These are phyloP conservation scores for Aleadryas rufinucha DNA, from an alignment of 2,113 vertebrate species.

Conservation along the genomic window DNA sequence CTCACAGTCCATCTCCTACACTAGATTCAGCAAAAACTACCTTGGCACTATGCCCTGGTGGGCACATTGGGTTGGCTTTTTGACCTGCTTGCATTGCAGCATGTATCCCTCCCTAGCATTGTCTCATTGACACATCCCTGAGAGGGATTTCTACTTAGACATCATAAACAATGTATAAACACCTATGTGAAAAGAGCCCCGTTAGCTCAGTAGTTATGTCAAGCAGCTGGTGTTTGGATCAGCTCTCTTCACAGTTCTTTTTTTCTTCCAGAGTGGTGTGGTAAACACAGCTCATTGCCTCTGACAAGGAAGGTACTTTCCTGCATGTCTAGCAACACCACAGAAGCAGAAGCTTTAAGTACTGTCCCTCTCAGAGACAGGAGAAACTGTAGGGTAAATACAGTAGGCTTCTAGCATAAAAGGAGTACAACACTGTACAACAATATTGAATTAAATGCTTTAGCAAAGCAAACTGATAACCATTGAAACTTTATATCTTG, in stretches of 20 bases:
- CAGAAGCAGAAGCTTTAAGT: background rate
- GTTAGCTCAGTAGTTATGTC: background rate
- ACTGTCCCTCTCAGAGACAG: background rate
- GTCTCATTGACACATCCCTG: rapidly evolving
- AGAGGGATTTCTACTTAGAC: background rate
- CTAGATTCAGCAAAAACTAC: background rate
- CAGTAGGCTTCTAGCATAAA: background rate
- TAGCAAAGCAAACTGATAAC: background rate
- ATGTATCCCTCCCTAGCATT: no score
- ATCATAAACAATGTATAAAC: background rate
- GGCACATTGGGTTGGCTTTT: background rate
- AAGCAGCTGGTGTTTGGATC: background rate
- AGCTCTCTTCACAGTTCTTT: background rate
- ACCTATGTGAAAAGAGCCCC: background rate
- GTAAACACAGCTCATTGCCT: background rate
- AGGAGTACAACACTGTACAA: background rate
- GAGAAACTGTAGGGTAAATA: background rate
- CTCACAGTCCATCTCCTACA: background rate
- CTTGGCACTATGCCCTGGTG: background rate
- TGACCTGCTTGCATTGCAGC: background rate
- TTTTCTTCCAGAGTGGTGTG: background rate
- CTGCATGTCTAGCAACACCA: background rate
- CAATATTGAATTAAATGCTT: background rate
- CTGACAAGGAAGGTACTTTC: background rate
- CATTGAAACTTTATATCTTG: background rate